phyloP scores from a whole-genome alignment of 1,140 invertebrate genomes.

The Chrysomallon squamiferum region DNA sequence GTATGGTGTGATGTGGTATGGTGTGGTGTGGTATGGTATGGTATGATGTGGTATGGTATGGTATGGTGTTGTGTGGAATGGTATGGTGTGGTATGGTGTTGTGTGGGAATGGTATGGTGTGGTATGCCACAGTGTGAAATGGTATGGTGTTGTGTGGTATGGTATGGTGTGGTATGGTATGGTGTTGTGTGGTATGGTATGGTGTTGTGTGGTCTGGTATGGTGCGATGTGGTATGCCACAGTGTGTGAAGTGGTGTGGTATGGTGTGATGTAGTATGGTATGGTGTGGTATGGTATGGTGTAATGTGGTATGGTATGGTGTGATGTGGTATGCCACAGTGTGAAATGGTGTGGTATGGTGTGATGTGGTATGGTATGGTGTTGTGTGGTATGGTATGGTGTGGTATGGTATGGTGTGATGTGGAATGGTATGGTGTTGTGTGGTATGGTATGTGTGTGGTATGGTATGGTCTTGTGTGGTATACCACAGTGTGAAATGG shows the following conservation, averaged over 20 bases:
- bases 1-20: too few species aligned
- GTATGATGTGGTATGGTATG: too few species aligned
- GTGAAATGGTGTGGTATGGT: conserved; percentile 38
- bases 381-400: conserved; percentile 15
- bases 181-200: conserved; percentile 31
- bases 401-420: conserved; percentile 29
- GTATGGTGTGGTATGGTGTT: too few species aligned
- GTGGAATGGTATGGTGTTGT: conserved; percentile 5
- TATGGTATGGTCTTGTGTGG: too few species aligned
- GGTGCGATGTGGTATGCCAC: conserved; percentile 29
- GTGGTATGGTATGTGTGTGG: too few species aligned
- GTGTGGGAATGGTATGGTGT: conserved; percentile 38
- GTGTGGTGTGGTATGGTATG: too few species aligned
- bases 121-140: too few species aligned
- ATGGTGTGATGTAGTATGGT: conserved; percentile 30
- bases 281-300: conserved; percentile 32
- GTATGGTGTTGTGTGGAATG: too few species aligned
- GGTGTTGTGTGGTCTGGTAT: conserved; percentile 28
- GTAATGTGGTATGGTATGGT: too few species aligned
- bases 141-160: conserved; percentile 16
- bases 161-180: conserved; percentile 32
- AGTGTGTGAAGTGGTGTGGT: conserved; percentile 26
- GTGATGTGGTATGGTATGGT: conserved; percentile 38
- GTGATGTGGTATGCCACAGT: conserved; percentile 25
- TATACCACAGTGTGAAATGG: too few species aligned